phyloP scores from a whole-genome alignment of 2,113 vertebrate genomes.

The Lasiurus borealis region DNA sequence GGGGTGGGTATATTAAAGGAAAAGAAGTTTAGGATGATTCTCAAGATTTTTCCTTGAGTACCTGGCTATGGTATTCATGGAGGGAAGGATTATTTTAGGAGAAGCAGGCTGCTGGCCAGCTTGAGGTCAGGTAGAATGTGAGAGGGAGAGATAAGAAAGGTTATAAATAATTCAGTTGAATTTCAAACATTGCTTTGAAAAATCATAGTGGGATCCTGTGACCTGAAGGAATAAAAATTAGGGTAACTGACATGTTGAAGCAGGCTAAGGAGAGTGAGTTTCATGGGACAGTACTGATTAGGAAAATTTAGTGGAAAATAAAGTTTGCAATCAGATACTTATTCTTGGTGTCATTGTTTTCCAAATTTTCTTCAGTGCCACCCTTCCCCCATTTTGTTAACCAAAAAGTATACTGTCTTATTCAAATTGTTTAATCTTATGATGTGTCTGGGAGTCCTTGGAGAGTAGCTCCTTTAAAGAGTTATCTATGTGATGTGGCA shows the following conservation, averaged over 20 bases:
- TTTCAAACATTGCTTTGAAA: conserved; percentile 53
- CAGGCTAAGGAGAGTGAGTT: neutral
- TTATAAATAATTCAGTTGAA: conserved; percentile 19
- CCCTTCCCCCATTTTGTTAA: neutral
- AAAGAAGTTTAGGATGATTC: conserved; percentile 9
- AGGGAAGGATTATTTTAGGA: conserved; percentile 36
- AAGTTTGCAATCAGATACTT: conserved; percentile 15
- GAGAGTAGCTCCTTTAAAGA: neutral
- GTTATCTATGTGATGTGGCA: neutral
- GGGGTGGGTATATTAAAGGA: neutral
- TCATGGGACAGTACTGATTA: conserved; percentile 22
- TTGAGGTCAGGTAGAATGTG: neutral
- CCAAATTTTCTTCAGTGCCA: neutral
- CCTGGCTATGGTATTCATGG: neutral
- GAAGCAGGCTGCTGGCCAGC: neutral
- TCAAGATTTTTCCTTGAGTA: neutral
- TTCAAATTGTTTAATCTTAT: neutral
- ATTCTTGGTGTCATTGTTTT: neutral
- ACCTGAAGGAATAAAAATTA: conserved; percentile 13
- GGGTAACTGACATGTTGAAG: neutral
- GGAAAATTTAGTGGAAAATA: neutral
- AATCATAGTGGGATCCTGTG: neutral
- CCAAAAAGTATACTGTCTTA: neutral
- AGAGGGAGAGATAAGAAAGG: neutral
- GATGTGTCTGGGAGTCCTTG: neutral